Evolutionary conservation across 2,113 vertebrate genomes (phyloP).

Genomic region (Sclerurus mexicanus): DNA sequence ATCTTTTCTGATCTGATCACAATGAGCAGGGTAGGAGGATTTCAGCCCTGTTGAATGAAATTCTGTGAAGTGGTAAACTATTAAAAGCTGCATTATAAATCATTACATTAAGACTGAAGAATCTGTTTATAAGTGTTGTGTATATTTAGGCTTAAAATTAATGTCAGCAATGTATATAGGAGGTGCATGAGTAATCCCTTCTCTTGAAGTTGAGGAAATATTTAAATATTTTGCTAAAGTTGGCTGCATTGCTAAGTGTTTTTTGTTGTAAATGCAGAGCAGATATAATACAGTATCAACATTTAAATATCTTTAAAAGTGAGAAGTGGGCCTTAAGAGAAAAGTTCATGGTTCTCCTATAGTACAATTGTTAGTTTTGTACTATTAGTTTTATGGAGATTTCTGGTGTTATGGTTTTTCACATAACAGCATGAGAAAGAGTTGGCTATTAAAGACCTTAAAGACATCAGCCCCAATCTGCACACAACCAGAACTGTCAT

Average conservation of each 20-base stretch:
- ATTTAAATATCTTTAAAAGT: neutral
- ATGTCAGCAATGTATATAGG: accelerated
- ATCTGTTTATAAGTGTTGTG: neutral
- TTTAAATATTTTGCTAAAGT: neutral
- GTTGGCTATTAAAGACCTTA: neutral
- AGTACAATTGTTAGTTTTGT: neutral
- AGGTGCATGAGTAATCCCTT: neutral
- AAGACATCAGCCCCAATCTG: neutral
- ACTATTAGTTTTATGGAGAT: neutral
- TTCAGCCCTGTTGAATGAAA: neutral
- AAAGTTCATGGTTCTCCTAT: neutral
- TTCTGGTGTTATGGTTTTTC: neutral
- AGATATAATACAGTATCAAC: neutral
- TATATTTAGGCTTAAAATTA: neutral
- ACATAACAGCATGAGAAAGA: neutral
- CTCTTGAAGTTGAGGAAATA: neutral
- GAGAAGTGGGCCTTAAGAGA: neutral
- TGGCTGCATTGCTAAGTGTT: neutral
- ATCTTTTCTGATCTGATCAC: neutral
- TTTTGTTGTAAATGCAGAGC: neutral
- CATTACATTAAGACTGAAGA: neutral
- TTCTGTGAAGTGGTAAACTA: neutral
- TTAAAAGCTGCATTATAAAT: neutral
- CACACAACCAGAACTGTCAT: neutral
- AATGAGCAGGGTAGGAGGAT: neutral